These are phyloP conservation scores for Channa striata DNA, from an alignment of 2,797 vertebrate genomes.

Conservation along the genomic window DNA sequence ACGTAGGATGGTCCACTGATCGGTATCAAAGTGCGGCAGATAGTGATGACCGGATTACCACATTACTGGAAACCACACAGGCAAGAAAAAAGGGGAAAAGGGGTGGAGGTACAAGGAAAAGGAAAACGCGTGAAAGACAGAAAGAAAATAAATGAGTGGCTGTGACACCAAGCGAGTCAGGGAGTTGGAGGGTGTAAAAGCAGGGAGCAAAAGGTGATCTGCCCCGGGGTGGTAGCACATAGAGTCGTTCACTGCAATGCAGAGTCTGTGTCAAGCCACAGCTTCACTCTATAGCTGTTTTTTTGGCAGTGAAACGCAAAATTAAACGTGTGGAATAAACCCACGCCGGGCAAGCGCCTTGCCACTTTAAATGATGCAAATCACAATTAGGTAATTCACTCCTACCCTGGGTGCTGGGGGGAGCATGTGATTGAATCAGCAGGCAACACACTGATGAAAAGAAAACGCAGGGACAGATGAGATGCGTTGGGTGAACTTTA, in stretches of 20 bases:
- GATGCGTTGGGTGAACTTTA: constrained; percentile 22
- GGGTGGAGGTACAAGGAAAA: not conserved
- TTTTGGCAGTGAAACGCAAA: constrained; percentile 10
- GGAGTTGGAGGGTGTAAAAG: constrained; percentile 21
- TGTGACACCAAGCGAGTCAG: constrained; percentile 30
- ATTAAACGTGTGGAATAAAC: constrained; percentile 19
- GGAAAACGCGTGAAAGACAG: constrained; percentile 12
- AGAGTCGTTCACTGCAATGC: constrained; percentile 25
- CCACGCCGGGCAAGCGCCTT: not conserved
- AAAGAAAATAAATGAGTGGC: constrained; percentile 26
- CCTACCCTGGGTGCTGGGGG: not conserved
- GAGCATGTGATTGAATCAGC: not conserved
- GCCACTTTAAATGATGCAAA: constrained; percentile 12
- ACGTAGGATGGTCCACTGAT: constrained; percentile 54
- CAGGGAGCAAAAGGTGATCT: constrained; percentile 10
- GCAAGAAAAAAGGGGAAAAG: not conserved
- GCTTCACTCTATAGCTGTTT: constrained; percentile 12
- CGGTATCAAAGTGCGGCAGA: constrained; percentile 54
- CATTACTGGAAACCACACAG: constrained; percentile 49
- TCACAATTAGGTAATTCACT: constrained; percentile 16
- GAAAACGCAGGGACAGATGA: not conserved
- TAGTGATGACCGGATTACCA: constrained; percentile 36
- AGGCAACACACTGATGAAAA: constrained; percentile 7
- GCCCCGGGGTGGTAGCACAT: constrained; percentile 30
- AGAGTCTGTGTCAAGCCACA: constrained; percentile 6